These are phyloP conservation scores for Hyperopisus bebe DNA, from an alignment of 2,113 vertebrate species.

Conservation along the genomic window DNA sequence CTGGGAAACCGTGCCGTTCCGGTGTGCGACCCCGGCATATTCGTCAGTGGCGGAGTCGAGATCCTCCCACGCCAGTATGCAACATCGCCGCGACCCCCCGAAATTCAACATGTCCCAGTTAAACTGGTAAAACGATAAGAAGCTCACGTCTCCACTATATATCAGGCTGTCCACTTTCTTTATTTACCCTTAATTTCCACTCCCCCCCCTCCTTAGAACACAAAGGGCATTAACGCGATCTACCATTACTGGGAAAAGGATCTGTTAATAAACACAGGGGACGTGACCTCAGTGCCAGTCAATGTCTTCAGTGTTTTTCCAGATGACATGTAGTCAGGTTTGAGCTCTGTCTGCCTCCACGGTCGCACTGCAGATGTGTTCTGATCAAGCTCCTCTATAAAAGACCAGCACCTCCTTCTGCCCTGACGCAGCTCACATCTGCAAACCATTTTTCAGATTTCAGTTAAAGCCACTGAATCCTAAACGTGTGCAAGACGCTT, in stretches of 20 bases:
- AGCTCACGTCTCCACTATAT: background rate
- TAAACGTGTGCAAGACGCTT: background rate
- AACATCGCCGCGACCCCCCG: background rate
- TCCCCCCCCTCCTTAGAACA: conserved; percentile 28
- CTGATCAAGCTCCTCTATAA: conserved; percentile 33
- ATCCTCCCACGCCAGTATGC: background rate
- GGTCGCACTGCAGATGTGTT: conserved; percentile 28
- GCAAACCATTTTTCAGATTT: background rate
- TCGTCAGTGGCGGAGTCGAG: background rate
- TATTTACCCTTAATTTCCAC: conserved; percentile 53
- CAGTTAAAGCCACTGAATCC: background rate
- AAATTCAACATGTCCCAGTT: background rate
- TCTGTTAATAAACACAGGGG: conserved; percentile 71
- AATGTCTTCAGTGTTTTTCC: conserved; percentile 72
- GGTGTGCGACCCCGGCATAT: background rate
- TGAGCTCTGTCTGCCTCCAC: conserved; percentile 53
- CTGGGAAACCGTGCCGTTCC: background rate
- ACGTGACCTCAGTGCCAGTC: conserved; percentile 70
- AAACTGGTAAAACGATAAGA: background rate
- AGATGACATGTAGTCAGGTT: conserved; percentile 70
- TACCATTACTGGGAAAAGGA: conserved; percentile 71
- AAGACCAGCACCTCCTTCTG: background rate
- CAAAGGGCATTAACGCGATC: conserved; percentile 62
- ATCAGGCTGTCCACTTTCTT: conserved; percentile 36
- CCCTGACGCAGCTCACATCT: background rate